A percentile compares a stretch with the other conserved stretches of the same genome.
Conservation (phyloP, 37 sponge, comb jelly and placozoan species). For the Spongilla lacustris region DNA sequence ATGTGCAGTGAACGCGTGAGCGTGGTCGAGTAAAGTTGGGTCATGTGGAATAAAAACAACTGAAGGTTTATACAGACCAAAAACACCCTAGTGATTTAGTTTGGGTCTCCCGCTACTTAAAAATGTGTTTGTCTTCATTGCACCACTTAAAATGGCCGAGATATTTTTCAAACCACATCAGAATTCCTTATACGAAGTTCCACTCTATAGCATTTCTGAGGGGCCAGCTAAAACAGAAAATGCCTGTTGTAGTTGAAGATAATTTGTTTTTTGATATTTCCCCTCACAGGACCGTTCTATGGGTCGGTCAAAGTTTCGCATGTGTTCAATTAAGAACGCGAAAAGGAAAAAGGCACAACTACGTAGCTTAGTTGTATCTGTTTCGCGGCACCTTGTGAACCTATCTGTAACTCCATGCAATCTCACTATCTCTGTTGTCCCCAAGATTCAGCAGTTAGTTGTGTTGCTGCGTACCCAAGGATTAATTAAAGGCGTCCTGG, state of each 20-base stretch:
- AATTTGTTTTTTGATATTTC: background rate
- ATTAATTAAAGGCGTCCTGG: background rate
- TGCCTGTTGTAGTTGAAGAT: background rate
- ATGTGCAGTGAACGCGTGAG: too few relatives aligned
- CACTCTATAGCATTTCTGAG: background rate
- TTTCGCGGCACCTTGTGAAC: conserved; percentile 1
- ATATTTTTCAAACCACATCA: too few relatives aligned
- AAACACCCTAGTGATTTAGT: too few relatives aligned
- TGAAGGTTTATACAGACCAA: too few relatives aligned
- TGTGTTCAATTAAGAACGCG: background rate
- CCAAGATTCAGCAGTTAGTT: conserved; percentile 1
- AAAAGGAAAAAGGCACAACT: background rate
- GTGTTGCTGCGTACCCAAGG: background rate
- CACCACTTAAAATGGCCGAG: too few relatives aligned
- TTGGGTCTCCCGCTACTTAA: too few relatives aligned
- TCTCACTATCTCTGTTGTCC: background rate
- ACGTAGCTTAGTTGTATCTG: conserved; percentile 1
- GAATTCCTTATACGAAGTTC: too few relatives aligned
- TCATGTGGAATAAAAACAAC: too few relatives aligned
- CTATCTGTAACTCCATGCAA: background rate
- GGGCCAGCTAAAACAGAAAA: background rate
- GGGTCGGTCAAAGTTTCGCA: background rate
- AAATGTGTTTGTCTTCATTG: too few relatives aligned
- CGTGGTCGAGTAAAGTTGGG: too few relatives aligned
- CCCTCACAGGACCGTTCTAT: background rate